A percentile compares a stretch with the other conserved stretches of the same genome.
phyloP scores from a whole-genome alignment of 2,888 invertebrate genomes.

The Epistrophe eligans region DNA sequence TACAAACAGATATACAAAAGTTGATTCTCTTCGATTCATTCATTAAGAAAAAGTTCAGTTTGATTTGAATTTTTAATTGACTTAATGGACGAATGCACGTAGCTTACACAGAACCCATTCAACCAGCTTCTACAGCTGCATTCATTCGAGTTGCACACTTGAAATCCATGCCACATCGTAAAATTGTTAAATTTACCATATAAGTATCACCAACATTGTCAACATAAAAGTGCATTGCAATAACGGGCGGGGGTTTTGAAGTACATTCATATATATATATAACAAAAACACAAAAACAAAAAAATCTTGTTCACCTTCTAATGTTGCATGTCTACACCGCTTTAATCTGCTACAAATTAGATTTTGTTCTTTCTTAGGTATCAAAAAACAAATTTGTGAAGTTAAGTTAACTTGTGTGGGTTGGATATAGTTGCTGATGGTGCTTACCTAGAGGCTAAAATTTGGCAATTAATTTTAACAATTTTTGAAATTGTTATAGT shows the following conservation, averaged over 20 bases:
- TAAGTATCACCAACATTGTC: slow-evolving; percentile 35
- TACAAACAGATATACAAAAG: not conserved
- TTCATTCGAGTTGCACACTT: not conserved
- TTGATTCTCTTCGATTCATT: slow-evolving; percentile 50
- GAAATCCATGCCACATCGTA: slow-evolving; percentile 14
- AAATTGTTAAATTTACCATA: slow-evolving; percentile 63
- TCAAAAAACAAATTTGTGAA: not conserved
- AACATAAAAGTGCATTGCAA: slow-evolving; percentile 18
- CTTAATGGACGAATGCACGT: slow-evolving; percentile 25
- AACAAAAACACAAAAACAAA: not conserved
- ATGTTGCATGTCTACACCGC: slow-evolving; percentile 61
- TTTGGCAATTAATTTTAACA: not conserved
- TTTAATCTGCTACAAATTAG: slow-evolving; percentile 44
- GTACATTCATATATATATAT: too few species aligned
- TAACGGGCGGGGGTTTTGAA: not conserved
- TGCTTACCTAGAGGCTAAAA: not conserved
- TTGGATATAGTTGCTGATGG: slow-evolving; percentile 1
- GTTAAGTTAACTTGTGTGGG: slow-evolving; percentile 9
- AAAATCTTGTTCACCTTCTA: slow-evolving; percentile 73
- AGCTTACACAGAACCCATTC: slow-evolving; percentile 44
- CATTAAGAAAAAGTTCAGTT: slow-evolving; percentile 54
- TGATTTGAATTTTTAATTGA: slow-evolving; percentile 70
- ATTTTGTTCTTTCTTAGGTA: slow-evolving; percentile 47
- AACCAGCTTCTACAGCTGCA: slow-evolving; percentile 51
- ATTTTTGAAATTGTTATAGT: not conserved